Base-by-base conservation (phyloP, 2,113 vertebrate genomes). In the Bujurquina vittata region DNA sequence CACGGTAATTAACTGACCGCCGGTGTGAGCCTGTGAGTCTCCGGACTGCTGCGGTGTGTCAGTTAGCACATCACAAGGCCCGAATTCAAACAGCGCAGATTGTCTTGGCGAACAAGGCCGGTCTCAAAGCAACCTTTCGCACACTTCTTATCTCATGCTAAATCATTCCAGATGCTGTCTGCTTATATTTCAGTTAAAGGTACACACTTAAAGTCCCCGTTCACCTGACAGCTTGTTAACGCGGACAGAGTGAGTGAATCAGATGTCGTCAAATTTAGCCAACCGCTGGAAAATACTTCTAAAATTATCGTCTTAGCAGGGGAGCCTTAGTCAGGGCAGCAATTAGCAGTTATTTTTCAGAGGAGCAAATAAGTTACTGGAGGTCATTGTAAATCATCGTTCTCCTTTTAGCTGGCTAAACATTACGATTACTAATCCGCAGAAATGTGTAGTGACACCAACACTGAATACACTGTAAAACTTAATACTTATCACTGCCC, bases 11-110 rank as follows among this genome's bases (percentile, higher is more conserved):
- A 61, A 73, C 12, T 54, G 56, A 7, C 54, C 52, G 2, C 5
- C 1, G 23, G 46, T 49, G 77, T 79, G 74, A 46, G 46, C 3
- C 35, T 23, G 79, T 52, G 49, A 85, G 23, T 26, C 62, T 17
- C 55, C 49, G 49, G 31, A 40, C 22, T 81, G 72, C 82, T 83
- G 85, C 75, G 49, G 58, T 81, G 78, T 87, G 89, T 86, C 89
- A 79, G 80, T 49, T 37, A 80, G 85, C 85, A 74, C 31, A 29
- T 84, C 57, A 75, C 81, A 82, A 93, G 93, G 93, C 93, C 93
- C 78, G 80, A 84, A 85, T 69, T 79, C 10, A 80, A 90, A 63
- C 89, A 31, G 72, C 92, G 83, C 88, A 91, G 90, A 60, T 80
- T 10, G 78, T 69, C 77, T 84, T 63, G 20, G 46, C 10, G 35